phyloP scores from a whole-genome alignment of 2,797 vertebrate species.

The Poeciliopsis presidionis region DNA sequence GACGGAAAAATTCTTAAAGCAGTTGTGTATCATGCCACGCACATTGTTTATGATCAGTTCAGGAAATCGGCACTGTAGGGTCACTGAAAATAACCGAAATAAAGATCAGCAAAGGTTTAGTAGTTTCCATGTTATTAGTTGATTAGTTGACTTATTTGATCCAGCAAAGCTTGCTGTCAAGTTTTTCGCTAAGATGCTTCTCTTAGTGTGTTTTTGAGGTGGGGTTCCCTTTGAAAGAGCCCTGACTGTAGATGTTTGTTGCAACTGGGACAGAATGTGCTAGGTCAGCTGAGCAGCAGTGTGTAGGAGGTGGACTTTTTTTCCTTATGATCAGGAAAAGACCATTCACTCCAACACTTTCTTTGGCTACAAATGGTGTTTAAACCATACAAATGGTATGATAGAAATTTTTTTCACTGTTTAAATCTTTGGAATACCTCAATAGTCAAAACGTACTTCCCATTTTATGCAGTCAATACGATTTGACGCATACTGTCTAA shows the following conservation, averaged over 20 bases:
- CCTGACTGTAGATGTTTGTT: not conserved
- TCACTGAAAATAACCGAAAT: not conserved
- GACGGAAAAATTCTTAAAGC: not conserved
- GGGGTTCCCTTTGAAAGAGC: not conserved
- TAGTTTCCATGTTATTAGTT: too few relatives aligned
- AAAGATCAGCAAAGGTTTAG: too few relatives aligned
- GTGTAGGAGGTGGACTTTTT: not conserved
- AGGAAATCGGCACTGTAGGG: not conserved
- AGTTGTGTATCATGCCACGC: not conserved
- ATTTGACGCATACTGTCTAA: not conserved
- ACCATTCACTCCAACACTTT: not conserved
- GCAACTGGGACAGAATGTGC: not conserved
- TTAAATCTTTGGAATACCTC: not conserved
- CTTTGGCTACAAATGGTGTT: not conserved
- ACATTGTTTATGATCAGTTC: not conserved
- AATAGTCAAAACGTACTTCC: not conserved
- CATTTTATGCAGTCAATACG: not conserved
- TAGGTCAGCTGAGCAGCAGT: not conserved
- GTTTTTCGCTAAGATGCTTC: not conserved
- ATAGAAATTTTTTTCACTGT: not conserved
- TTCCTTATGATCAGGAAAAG: not conserved
- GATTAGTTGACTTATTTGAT: not conserved
- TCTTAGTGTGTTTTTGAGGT: not conserved
- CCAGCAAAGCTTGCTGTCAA: not conserved
- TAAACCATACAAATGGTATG: not conserved